Base-by-base conservation (phyloP, 2,888 invertebrate species). In the Horisme vitalbata region DNA sequence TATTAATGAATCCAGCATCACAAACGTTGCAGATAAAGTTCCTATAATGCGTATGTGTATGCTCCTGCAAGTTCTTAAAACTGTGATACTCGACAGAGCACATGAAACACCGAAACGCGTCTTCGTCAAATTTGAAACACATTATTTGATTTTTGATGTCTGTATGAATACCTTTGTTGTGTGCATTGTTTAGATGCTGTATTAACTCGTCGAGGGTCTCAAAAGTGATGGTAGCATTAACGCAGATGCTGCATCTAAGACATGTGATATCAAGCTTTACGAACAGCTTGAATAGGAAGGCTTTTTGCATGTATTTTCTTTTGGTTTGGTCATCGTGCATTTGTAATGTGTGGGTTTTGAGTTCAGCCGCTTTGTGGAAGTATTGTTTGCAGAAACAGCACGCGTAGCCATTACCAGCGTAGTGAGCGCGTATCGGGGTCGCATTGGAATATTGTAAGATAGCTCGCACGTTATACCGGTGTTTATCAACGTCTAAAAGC, bases 301-400 rank as follows among this genome's bases (percentile, higher is more conserved):
- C 57, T 3, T 61, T 61, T 48, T 73, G 72, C 76, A 78, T 79
- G 43, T 76, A 83, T 7, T 61, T 67, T 0, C 65, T 57, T 60
- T 69, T 74, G 0, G 55, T 60, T 4, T 57, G 35, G 12, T 71
- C 62, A 5, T 59, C 57, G 30, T 85, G 84, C 1, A 46, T 38
- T 1, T 55, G 47, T 11, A 71, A 47, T 0, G 76, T 79, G 41
- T 85, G 84, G 0, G 45, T 38, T 55, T 85, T 85, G 0, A 85
- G 57, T 15, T 74, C 68, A 0, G 63, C 57, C 0, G 82, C 71
- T 7, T 71, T 63, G 14, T 60, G 59, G 35, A 59, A 79, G 23
- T 79, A 68, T n/a, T 68, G 53, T 0, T 62, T 34, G 39, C 85
- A 85, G 45, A 79, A 85, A 2, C 75, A 68, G 50, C 85, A 85